A percentile compares a stretch with the other conserved stretches of the same genome.
Conservation (phyloP, 2,888 invertebrate genomes). For the Rhagonycha fulva region DNA sequence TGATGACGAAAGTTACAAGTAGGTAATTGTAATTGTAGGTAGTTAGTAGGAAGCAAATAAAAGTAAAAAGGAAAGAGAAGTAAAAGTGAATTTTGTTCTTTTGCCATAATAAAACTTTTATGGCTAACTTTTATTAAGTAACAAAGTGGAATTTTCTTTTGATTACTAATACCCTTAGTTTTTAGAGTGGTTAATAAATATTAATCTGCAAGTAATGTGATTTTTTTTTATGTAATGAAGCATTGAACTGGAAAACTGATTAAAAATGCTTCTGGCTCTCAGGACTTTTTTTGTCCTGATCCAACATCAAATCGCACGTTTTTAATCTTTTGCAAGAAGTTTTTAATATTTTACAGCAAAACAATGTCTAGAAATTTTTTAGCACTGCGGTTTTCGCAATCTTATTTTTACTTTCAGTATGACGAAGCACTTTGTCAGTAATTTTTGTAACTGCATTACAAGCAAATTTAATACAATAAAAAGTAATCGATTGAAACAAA, state of each 20-base stretch:
- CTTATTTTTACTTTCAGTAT: background rate
- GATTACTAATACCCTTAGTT: background rate
- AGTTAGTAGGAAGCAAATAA: background rate
- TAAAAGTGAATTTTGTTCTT: background rate
- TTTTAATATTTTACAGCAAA: background rate
- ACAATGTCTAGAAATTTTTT: background rate
- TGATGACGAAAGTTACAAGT: background rate
- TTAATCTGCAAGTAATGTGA: background rate
- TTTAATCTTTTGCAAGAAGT: background rate
- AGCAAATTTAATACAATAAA: background rate
- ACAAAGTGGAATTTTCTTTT: background rate
- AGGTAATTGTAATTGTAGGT: background rate
- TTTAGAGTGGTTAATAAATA: background rate
- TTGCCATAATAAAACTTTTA: background rate
- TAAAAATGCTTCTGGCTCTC: background rate
- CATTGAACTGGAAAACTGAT: background rate
- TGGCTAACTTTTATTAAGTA: background rate
- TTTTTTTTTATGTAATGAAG: background rate
- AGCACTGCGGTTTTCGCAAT: background rate
- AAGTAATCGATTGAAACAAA: background rate
- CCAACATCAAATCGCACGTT: background rate
- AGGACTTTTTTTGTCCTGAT: background rate
- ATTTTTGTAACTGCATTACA: background rate
- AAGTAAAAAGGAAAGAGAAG: background rate
- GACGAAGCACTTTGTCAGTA: background rate